Evolutionary conservation across 2,888 invertebrate species (phyloP).

Genomic region (Norana najaformis): DNA sequence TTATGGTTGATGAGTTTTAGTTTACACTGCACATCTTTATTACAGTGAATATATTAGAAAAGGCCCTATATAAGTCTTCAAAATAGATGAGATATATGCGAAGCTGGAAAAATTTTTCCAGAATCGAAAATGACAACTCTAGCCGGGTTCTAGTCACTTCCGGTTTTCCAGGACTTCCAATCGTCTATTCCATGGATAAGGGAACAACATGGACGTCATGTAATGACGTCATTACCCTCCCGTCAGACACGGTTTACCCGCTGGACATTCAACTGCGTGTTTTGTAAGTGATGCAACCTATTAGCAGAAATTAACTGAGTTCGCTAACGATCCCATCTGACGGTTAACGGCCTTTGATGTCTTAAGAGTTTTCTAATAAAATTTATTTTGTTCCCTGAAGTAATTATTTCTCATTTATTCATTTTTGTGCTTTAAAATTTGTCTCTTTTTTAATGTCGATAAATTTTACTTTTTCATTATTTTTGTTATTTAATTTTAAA

Average conservation of each 20-base stretch:
- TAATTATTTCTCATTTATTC: neutral
- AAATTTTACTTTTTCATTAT: too few relatives aligned
- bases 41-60: neutral
- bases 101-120: neutral
- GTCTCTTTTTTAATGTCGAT: too few relatives aligned
- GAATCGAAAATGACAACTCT: neutral
- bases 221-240: neutral
- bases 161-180: slow-evolving; percentile 32
- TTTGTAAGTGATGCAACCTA: neutral
- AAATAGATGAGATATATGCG: neutral
- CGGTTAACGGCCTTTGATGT: neutral
- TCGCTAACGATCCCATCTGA: neutral
- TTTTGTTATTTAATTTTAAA: too few relatives aligned
- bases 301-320: neutral
- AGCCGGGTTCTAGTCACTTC: neutral
- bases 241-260: neutral
- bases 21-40: neutral
- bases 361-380: neutral
- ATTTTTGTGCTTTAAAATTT: neutral
- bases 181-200: slow-evolving; percentile 24
- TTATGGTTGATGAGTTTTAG: neutral
- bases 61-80: neutral
- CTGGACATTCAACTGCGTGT: slow-evolving; percentile 14
- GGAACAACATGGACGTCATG: slow-evolving; percentile 26
- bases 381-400: too few relatives aligned